Evolutionary conservation across 2,888 invertebrate genomes (phyloP), one percentile per base, ranked within the genome.

Genomic region (Limnephilus lunatus): DNA sequence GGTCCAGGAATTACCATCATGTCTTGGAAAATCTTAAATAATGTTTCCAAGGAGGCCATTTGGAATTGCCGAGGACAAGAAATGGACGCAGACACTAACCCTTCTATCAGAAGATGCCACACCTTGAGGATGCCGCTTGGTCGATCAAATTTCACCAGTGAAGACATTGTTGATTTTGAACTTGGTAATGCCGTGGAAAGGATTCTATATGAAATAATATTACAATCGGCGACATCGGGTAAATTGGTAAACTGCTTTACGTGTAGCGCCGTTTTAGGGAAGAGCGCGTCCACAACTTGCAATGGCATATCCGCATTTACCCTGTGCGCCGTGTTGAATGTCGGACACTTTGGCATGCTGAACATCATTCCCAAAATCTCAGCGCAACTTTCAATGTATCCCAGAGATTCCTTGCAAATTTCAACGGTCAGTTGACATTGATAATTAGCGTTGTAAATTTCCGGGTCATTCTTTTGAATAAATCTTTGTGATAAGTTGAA

Each of bases 331-430:
- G 99, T 97, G 95, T 98, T 98, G 94, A 99, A 99, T 93, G 98
- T 98, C 0, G 99, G 99, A 95, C 99, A 99, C 94, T 98, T 98
- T 0, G 99, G 99, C 99, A 99, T 99, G 94, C 97, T 97, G 95
- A 98, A 98, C 98, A 99, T 99, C 95, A 98, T 98, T 4, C 98
- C 97, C 91, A 99, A 95, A 94, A 99, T 98, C 93, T 98, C 97
- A 92, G 98, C 98, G 95, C 99, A 99, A 94, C 97, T 98, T 94
- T 98, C 97, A 53, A 99, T 96, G 94, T 98, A 98, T 94, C 98
- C 98, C 48, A 99, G 95, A 0, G 98, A 98, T 94, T 98, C 98
- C 94, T 97, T 95, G 95, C 97, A 97, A 96, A 98, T 95, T 95
- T 97, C 96, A 90, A 97, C 96, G 0, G 90, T 93, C 68, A 93